Evolutionary conservation across 2,113 vertebrate genomes (phyloP).

Genomic region (Fulmarus glacialis): DNA sequence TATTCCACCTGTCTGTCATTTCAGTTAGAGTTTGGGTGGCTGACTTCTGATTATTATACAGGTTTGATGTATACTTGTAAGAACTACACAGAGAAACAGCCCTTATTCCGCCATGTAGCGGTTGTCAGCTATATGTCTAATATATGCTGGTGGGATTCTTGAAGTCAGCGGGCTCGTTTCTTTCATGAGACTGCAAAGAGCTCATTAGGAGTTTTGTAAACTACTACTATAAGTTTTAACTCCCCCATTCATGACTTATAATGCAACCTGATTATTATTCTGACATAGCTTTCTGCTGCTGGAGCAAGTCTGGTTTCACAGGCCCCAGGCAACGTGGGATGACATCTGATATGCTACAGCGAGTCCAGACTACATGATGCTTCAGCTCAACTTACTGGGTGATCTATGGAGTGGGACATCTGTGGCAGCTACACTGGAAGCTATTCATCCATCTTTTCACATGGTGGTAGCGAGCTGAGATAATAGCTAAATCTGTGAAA

Average conservation of each 20-base stretch:
- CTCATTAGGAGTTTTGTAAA: background rate
- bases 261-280: background rate
- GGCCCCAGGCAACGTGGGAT: background rate
- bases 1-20: slow-evolving; percentile 31
- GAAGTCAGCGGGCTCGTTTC: fast-evolving
- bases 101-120: fast-evolving
- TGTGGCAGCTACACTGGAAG: background rate
- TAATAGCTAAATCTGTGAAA: background rate
- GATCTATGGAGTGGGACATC: background rate
- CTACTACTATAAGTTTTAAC: background rate
- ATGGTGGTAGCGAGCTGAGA: background rate
- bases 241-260: background rate
- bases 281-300: background rate
- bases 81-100: background rate
- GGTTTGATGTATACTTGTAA: background rate
- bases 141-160: background rate
- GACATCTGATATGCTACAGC: background rate
- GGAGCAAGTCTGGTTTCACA: background rate
- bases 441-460: background rate
- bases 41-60: background rate
- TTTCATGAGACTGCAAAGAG: background rate
- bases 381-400: background rate
- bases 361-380: background rate
- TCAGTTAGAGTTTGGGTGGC: background rate
- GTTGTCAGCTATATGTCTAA: background rate